Percentiles rank a stretch among this genome's conserved stretches.
Conservation (phyloP, 1,140 invertebrate species). For the Drosophila pseudoobscura region DNA sequence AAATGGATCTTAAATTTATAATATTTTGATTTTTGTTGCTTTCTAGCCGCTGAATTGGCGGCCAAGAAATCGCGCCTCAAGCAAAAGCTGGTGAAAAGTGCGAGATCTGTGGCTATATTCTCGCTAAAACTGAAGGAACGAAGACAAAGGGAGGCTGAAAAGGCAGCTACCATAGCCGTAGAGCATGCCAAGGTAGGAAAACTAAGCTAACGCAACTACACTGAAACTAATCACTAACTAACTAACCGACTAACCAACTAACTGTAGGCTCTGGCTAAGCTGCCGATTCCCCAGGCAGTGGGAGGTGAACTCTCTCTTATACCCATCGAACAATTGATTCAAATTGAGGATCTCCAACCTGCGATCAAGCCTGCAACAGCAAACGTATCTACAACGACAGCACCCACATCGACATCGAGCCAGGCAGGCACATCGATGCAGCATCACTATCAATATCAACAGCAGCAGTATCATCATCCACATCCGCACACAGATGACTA, state of each 20-base stretch:
- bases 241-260: background rate
- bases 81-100: constrained; percentile 88
- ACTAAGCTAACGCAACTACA: background rate
- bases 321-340: constrained; percentile 90
- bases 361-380: constrained; percentile 42
- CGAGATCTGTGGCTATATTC: constrained; percentile 92
- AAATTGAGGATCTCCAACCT: constrained; percentile 86
- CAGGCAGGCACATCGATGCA: constrained; percentile 54
- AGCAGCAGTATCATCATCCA: constrained; percentile 31
- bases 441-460: constrained; percentile 47
- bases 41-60: constrained; percentile 84
- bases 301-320: constrained; percentile 92
- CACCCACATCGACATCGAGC: constrained; percentile 44
- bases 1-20: background rate
- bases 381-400: constrained; percentile 28
- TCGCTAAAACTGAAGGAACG: constrained; percentile 90
- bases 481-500: constrained; percentile 63
- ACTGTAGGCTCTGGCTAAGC: constrained; percentile 67
- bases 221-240: background rate
- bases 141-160: constrained; percentile 88
- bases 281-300: constrained; percentile 82
- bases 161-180: constrained; percentile 84
- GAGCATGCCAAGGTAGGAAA: constrained; percentile 80
- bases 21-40: background rate
- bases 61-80: constrained; percentile 87